phyloP scores from a whole-genome alignment of 2,888 invertebrate genomes.

The Drosophila neutralis region DNA sequence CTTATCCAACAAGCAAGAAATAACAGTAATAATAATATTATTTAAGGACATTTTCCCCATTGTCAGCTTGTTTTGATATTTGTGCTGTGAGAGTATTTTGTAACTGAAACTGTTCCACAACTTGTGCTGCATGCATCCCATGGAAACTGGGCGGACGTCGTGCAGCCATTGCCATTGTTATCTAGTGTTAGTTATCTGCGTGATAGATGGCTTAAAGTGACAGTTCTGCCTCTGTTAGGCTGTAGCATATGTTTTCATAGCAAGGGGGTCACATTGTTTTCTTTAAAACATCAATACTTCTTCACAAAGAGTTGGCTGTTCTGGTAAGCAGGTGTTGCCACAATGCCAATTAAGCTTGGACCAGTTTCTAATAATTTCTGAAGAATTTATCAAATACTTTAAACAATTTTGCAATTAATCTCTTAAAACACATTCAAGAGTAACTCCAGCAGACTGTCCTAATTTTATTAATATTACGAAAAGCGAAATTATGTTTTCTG shows the following conservation, averaged over 20 bases:
- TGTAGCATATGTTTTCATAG: background rate
- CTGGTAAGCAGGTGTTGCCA: background rate
- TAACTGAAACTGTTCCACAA: background rate
- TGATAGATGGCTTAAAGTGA: background rate
- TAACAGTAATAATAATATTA: background rate
- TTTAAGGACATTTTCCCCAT: background rate
- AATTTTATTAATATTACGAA: background rate
- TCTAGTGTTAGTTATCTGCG: background rate
- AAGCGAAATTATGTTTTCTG: background rate
- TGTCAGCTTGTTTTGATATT: background rate
- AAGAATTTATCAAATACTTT: background rate
- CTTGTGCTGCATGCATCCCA: background rate
- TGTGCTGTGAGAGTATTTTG: background rate
- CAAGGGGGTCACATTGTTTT: background rate
- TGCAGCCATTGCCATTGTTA: background rate
- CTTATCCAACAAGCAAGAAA: background rate
- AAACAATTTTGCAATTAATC: background rate
- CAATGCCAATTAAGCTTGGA: background rate
- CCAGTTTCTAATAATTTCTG: background rate
- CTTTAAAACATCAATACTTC: background rate
- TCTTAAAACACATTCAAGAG: background rate
- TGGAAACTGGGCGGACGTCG: background rate
- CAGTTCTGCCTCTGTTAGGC: background rate
- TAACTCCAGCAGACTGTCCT: background rate
- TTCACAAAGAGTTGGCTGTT: background rate